These are phyloP conservation scores for Phataginus tetradactyla DNA, from an alignment of 2,797 vertebrate genomes.

Conservation along the genomic window DNA sequence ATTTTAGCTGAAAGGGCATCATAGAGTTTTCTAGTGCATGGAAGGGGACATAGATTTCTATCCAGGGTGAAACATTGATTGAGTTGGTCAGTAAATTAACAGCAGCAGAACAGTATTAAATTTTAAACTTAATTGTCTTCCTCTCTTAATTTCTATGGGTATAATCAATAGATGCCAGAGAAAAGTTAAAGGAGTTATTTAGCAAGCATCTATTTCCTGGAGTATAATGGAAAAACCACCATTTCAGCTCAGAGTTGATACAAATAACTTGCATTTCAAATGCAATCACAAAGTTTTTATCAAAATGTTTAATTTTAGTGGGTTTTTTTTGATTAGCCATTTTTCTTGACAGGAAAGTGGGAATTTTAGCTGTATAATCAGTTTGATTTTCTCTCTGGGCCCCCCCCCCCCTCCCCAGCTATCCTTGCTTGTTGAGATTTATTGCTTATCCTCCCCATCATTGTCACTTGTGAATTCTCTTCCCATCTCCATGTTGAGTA, in stretches of 20 bases:
- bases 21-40: slow-evolving; percentile 68
- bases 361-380: slow-evolving; percentile 30
- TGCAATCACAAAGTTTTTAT: slow-evolving; percentile 72
- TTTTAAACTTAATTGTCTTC: slow-evolving; percentile 91
- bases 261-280: slow-evolving; percentile 78
- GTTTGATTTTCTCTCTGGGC: slow-evolving; percentile 38
- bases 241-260: slow-evolving; percentile 81
- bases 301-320: slow-evolving; percentile 73
- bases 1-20: slow-evolving; percentile 77
- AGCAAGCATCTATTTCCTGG: slow-evolving; percentile 83
- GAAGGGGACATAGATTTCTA: slow-evolving; percentile 84
- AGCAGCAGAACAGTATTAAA: slow-evolving; percentile 87
- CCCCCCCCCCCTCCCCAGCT: background rate
- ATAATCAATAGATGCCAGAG: slow-evolving; percentile 88
- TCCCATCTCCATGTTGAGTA: background rate
- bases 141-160: slow-evolving; percentile 89
- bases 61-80: slow-evolving; percentile 88
- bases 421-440: background rate
- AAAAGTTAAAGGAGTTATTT: slow-evolving; percentile 88
- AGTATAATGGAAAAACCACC: slow-evolving; percentile 81
- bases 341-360: slow-evolving; percentile 51
- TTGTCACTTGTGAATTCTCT: background rate
- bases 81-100: slow-evolving; percentile 90
- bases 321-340: slow-evolving; percentile 65
- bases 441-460: background rate